A percentile compares a stretch with the other conserved stretches of the same genome.
Evolutionary conservation across 2,113 vertebrate genomes (phyloP).

Genomic region (Motacilla alba): DNA sequence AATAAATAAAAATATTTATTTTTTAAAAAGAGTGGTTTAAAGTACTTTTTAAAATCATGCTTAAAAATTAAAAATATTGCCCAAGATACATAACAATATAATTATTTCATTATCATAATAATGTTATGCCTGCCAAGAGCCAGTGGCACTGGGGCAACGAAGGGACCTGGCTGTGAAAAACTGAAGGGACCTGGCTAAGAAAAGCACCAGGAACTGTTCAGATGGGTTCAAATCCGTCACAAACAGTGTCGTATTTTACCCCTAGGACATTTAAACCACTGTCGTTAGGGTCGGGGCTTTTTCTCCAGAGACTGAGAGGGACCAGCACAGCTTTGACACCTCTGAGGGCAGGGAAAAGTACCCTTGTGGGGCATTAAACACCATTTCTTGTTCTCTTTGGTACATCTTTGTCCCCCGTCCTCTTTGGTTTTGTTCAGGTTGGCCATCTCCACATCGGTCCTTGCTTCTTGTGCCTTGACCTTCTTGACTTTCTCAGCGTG

Average conservation of each 20-base stretch:
- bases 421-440: not conserved
- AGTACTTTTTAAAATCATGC: fast-evolving
- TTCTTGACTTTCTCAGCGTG: not conserved
- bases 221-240: not conserved
- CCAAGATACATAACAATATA: fast-evolving
- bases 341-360: not conserved
- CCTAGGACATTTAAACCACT: not conserved
- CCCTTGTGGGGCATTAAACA: not conserved
- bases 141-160: not conserved
- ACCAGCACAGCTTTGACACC: not conserved
- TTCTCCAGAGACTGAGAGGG: not conserved
- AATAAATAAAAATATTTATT: too few species aligned
- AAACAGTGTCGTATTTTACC: fast-evolving
- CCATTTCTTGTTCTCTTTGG: not conserved
- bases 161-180: not conserved
- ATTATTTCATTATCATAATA: not conserved
- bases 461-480: not conserved
- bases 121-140: not conserved
- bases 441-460: not conserved
- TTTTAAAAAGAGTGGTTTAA: too few species aligned
- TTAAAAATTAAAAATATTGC: too few species aligned
- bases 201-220: not conserved
- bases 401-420: not conserved
- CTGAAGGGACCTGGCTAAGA: not conserved
- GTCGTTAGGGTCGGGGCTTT: not conserved